A percentile compares a stretch with the other conserved stretches of the same genome.
phyloP scores from a whole-genome alignment of 2,113 vertebrate species.

The Trinectes maculatus region DNA sequence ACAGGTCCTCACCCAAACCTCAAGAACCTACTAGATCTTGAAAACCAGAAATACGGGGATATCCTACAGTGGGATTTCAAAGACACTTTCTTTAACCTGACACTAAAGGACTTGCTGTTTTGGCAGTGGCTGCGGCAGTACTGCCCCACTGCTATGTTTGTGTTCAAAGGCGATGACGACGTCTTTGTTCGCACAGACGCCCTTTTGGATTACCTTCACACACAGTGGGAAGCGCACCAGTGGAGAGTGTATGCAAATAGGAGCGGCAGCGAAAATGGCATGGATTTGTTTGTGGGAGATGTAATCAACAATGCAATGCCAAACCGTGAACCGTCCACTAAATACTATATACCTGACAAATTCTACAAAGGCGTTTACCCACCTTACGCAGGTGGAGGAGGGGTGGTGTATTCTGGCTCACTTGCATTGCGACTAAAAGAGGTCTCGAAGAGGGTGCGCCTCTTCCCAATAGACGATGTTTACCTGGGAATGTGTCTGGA shows the following conservation, averaged over 20 bases:
- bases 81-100: conserved; percentile 85
- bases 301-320: conserved; percentile 81
- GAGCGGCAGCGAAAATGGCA: conserved; percentile 21
- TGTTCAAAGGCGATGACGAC: conserved; percentile 86
- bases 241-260: conserved; percentile 33
- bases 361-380: conserved; percentile 84
- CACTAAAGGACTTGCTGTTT: conserved; percentile 84
- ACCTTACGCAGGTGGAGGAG: conserved; percentile 83
- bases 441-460: conserved; percentile 72
- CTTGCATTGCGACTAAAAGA: conserved; percentile 72
- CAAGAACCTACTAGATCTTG: conserved; percentile 73
- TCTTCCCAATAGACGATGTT: conserved; percentile 86
- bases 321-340: conserved; percentile 75
- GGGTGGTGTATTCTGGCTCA: conserved; percentile 80
- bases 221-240: conserved; percentile 55
- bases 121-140: conserved; percentile 78
- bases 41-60: conserved; percentile 76
- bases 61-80: conserved; percentile 85
- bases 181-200: conserved; percentile 81
- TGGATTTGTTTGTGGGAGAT: conserved; percentile 80
- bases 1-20: conserved; percentile 80
- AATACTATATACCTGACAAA: conserved; percentile 83
- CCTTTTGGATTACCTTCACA: conserved; percentile 77
- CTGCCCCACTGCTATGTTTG: conserved; percentile 73
- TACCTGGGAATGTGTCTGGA: conserved; percentile 81